Conservation (phyloP, 2,888 invertebrate genomes). For the Lysandra coridon region DNA sequence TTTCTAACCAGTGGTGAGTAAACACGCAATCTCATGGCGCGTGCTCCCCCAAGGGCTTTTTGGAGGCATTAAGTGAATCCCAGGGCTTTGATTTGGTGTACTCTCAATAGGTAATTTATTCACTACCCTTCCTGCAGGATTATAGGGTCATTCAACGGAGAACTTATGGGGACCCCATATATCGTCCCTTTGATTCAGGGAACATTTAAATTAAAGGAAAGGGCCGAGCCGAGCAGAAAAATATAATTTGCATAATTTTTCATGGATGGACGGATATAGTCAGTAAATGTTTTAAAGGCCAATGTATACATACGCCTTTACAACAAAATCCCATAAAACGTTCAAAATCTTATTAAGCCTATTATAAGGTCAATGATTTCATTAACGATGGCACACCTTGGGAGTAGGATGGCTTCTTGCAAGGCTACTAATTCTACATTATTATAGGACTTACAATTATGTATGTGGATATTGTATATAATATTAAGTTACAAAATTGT, state of each 20-base stretch:
- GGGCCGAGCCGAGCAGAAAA: background rate
- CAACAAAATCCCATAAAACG: no score
- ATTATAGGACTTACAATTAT: no score
- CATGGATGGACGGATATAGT: no score
- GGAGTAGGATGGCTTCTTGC: no score
- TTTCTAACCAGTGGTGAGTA: background rate
- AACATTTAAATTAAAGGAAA: constrained; percentile 25
- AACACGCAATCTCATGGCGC: constrained; percentile 29
- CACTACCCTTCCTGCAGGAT: constrained; percentile 40
- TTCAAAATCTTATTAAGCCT: no score
- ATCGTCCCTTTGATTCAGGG: constrained; percentile 17
- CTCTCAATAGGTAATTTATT: constrained; percentile 51
- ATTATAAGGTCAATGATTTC: no score
- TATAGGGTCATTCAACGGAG: constrained; percentile 42
- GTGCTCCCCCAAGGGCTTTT: constrained; percentile 38
- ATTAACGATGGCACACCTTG: no score
- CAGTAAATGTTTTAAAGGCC: no score
- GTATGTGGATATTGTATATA: no score
- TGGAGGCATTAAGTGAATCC: constrained; percentile 47
- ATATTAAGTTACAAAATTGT: no score
- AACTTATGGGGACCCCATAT: background rate
- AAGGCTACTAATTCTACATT: no score
- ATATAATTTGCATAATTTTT: constrained; percentile 4
- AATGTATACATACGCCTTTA: no score
- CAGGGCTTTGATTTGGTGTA: constrained; percentile 44